Evolutionary conservation across 2,888 invertebrate genomes (phyloP), one percentile per base, ranked within the genome.

Genomic region (Sphaerophoria rueppellii): DNA sequence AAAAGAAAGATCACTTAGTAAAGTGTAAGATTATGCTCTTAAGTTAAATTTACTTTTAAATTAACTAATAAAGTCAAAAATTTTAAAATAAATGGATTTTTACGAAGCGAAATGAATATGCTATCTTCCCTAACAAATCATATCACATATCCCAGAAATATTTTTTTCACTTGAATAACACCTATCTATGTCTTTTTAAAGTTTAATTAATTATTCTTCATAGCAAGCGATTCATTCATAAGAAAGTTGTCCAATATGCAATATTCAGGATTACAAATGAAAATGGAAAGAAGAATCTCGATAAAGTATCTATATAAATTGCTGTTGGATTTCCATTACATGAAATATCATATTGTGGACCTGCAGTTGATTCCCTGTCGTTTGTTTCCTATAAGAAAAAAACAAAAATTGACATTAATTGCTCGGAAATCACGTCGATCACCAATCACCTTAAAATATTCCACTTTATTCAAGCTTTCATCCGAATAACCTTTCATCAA

Each of bases 401-500:
- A 91, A 91, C 88, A 69, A 86, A 14, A 14, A 0, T 4, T 43
- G 0, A 0, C 12, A 12, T 72, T 83, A 74, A 82, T 63, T 9
- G 12, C 11, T 40, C n/a, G 5, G 1, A 2, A 3, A 24, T 11
- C 5, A 9, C 32, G 24, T 12, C 9, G 2, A 6, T 35, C 0
- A 54, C 37, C 24, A 9, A 0, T 88, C 88, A 96, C 96, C 93
- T 95, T 96, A 89, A 95, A 95, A 86, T 96, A 96, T 89, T 96
- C 96, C 86, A 95, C 94, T 50, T 94, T 93, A 86, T 94, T 93
- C 57, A 97, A 92, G 89, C 97, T 96, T 89, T 97, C 96, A 90
- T 97, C 96, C 0, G 97, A 97, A 89, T 96, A 97, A 0, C 97
- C 97, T 90, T 97, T 97, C 97, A 97, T 97, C 4, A 95, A 96